Evolutionary conservation across 2,113 vertebrate genomes (phyloP).

Genomic region (Daboia siamensis): DNA sequence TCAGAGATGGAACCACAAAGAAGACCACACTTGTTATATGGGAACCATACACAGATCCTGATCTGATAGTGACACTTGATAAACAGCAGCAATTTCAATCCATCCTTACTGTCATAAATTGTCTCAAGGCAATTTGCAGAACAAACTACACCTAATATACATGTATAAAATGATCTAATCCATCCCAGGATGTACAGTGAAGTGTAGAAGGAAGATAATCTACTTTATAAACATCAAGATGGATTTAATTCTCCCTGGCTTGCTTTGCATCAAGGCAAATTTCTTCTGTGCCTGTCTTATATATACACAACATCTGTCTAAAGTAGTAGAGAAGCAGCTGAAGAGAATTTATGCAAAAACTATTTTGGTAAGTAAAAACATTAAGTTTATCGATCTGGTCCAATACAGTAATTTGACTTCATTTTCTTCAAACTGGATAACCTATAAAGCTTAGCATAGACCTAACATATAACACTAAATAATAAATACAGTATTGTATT

Average conservation of each 20-base stretch:
- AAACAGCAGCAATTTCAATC: not conserved
- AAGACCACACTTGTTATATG: not conserved
- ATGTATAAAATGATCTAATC: not conserved
- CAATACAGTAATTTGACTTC: not conserved
- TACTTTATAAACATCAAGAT: not conserved
- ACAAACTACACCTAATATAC: not conserved
- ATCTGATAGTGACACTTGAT: not conserved
- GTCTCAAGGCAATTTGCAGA: not conserved
- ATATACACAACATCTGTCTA: not conserved
- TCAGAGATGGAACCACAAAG: not conserved
- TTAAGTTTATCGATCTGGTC: not conserved
- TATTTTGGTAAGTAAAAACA: not conserved
- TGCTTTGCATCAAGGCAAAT: not conserved
- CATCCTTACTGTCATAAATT: not conserved
- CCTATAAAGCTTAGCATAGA: not conserved
- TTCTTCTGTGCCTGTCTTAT: not conserved
- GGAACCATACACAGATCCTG: not conserved
- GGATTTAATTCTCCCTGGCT: not conserved
- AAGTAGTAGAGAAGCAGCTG: not conserved
- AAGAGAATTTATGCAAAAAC: not conserved
- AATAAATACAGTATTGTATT: not conserved
- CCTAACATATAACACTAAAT: not conserved
- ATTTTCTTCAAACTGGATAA: not conserved
- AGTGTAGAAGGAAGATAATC: not conserved
- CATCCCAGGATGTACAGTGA: not conserved